Evolutionary conservation across 2,888 invertebrate species (phyloP).

Genomic region (Agriopis aurantiaria): DNA sequence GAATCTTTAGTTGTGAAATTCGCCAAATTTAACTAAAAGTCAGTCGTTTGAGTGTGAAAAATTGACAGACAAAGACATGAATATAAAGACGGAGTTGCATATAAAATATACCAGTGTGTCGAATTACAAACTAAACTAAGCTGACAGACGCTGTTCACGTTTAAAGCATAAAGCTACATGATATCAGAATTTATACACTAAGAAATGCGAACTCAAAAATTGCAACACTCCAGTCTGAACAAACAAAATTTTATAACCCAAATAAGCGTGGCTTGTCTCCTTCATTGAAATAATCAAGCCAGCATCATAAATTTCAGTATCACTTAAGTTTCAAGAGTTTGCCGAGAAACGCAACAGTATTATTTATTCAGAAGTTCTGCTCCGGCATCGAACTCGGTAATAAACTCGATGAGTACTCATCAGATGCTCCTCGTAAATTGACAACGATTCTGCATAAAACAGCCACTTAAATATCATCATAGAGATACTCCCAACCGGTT

Average conservation of each 20-base stretch:
- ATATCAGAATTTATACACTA: too few relatives aligned
- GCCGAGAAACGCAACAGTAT: conserved; percentile 28
- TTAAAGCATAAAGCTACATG: too few relatives aligned
- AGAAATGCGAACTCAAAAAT: too few relatives aligned
- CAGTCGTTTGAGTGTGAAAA: too few relatives aligned
- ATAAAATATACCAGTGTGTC: too few relatives aligned
- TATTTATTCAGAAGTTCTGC: conserved; percentile 34
- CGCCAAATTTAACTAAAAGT: too few relatives aligned
- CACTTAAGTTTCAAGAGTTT: conserved; percentile 29
- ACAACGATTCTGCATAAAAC: conserved; percentile 68
- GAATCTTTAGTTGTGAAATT: too few relatives aligned
- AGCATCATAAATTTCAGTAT: conserved; percentile 23
- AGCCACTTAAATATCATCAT: conserved; percentile 58
- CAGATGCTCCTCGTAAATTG: conserved; percentile 56
- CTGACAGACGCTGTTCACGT: too few relatives aligned
- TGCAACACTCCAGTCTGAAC: too few relatives aligned
- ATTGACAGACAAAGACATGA: too few relatives aligned
- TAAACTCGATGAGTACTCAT: conserved; percentile 39
- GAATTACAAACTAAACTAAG: too few relatives aligned
- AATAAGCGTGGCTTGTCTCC: neutral
- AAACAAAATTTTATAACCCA: neutral
- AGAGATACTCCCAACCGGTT: conserved; percentile 55
- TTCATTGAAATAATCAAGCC: conserved; percentile 13
- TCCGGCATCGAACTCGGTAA: conserved; percentile 38
- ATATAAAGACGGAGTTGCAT: too few relatives aligned